These are phyloP conservation scores for Bradypus variegatus DNA, from an alignment of 2,797 vertebrate genomes.

Conservation along the genomic window DNA sequence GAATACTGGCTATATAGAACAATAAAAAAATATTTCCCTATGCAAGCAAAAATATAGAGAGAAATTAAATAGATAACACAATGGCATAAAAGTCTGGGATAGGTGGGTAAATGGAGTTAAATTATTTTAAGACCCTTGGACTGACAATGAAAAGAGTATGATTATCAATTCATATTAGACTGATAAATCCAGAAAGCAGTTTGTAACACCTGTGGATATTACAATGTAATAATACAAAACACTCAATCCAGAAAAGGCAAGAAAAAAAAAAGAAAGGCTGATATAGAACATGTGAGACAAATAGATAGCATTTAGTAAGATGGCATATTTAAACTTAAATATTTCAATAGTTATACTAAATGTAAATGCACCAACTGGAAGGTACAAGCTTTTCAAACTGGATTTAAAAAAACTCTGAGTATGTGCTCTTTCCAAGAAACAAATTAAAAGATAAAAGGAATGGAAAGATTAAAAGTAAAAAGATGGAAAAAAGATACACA, in stretches of 20 bases:
- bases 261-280: background rate
- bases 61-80: background rate
- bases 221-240: slow-evolving; percentile 4
- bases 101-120: background rate
- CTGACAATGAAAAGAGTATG: slow-evolving; percentile 2
- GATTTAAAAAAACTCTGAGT: background rate
- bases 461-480: background rate
- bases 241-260: background rate
- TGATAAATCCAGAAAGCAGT: background rate
- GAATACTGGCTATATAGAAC: background rate
- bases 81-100: background rate
- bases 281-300: background rate
- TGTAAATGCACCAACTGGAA: background rate
- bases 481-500: background rate
- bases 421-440: background rate
- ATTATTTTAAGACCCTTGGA: slow-evolving; percentile 17
- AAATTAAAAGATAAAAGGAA: background rate
- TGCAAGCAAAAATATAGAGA: background rate
- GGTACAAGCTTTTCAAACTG: background rate
- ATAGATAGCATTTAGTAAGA: slow-evolving; percentile 1
- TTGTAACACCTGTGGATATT: background rate
- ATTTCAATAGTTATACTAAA: background rate
- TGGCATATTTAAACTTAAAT: background rate
- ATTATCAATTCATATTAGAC: background rate
- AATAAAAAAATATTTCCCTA: background rate